A percentile compares a stretch with the other conserved stretches of the same genome.
phyloP scores from a whole-genome alignment of 2,888 invertebrate species.

The Spodoptera littoralis region DNA sequence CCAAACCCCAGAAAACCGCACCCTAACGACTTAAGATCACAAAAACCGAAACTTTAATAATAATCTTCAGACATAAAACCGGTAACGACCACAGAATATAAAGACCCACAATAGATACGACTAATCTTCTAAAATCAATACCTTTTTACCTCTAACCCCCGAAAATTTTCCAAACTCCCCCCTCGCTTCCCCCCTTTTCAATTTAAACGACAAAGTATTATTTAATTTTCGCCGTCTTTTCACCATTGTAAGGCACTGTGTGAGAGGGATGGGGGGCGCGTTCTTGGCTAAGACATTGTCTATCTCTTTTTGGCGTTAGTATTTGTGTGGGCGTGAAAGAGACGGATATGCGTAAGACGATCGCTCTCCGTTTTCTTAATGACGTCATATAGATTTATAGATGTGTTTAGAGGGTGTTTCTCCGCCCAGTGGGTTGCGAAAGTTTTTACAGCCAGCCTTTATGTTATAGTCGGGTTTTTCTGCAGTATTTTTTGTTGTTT shows the following conservation, averaged over 20 bases:
- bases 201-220: conserved; percentile 89
- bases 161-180: conserved; percentile 82
- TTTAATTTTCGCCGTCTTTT: conserved; percentile 88
- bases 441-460: conserved; percentile 76
- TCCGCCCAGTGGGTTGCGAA: conserved; percentile 71
- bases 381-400: conserved; percentile 88
- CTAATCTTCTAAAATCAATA: conserved; percentile 87
- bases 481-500: conserved; percentile 52
- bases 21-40: conserved; percentile 3
- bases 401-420: conserved; percentile 72
- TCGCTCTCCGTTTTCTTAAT: conserved; percentile 85
- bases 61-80: conserved; percentile 53
- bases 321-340: conserved; percentile 68
- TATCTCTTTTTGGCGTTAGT: conserved; percentile 66
- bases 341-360: conserved; percentile 82
- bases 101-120: conserved; percentile 65
- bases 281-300: conserved; percentile 78
- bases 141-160: conserved; percentile 85
- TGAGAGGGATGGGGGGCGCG: conserved; percentile 69
- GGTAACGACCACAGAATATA: conserved; percentile 53
- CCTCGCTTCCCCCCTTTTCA: conserved; percentile 74
- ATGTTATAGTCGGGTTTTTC: conserved; percentile 72
- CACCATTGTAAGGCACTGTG: conserved; percentile 85
- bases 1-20: conserved; percentile 23
- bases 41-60: conserved; percentile 20